Percentiles rank a stretch among this genome's conserved stretches.
Evolutionary conservation across 2,888 invertebrate species (phyloP).

Genomic region (Drosophila mayaguana): DNA sequence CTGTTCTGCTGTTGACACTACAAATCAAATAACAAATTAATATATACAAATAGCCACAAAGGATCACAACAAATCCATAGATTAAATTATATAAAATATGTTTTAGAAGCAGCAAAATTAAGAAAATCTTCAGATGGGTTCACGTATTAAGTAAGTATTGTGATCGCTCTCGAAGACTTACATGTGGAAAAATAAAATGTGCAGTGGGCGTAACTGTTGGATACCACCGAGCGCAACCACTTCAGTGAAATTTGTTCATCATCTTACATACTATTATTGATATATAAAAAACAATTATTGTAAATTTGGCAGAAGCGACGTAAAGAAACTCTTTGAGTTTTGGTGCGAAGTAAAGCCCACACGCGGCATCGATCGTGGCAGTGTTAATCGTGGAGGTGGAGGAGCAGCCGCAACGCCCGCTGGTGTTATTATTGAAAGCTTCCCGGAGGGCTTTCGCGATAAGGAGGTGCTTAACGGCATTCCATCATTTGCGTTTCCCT

Average conservation of each 20-base stretch:
- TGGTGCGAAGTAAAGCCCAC: slow-evolving; percentile 84
- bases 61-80: slow-evolving; percentile 31
- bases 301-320: slow-evolving; percentile 81
- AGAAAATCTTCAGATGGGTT: slow-evolving; percentile 70
- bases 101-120: slow-evolving; percentile 50
- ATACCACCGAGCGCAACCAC: slow-evolving; percentile 31
- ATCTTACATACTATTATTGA: slow-evolving; percentile 9
- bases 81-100: slow-evolving; percentile 60
- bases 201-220: slow-evolving; percentile 79
- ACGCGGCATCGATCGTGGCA: slow-evolving; percentile 70
- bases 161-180: slow-evolving; percentile 29
- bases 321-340: slow-evolving; percentile 85
- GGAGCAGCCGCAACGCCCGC: slow-evolving; percentile 62
- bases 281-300: slow-evolving; percentile 8
- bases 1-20: slow-evolving; percentile 47
- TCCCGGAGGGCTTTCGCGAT: slow-evolving; percentile 93
- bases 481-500: slow-evolving; percentile 96
- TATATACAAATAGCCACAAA: slow-evolving; percentile 29
- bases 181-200: slow-evolving; percentile 30
- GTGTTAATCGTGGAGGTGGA: slow-evolving; percentile 56
- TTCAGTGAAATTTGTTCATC: slow-evolving; percentile 37
- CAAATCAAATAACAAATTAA: slow-evolving; percentile 41
- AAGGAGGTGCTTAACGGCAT: slow-evolving; percentile 94
- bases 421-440: slow-evolving; percentile 91
- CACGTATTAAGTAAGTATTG: slow-evolving; percentile 82